phyloP scores from a whole-genome alignment of 2,113 vertebrate genomes.

The Charina bottae region DNA sequence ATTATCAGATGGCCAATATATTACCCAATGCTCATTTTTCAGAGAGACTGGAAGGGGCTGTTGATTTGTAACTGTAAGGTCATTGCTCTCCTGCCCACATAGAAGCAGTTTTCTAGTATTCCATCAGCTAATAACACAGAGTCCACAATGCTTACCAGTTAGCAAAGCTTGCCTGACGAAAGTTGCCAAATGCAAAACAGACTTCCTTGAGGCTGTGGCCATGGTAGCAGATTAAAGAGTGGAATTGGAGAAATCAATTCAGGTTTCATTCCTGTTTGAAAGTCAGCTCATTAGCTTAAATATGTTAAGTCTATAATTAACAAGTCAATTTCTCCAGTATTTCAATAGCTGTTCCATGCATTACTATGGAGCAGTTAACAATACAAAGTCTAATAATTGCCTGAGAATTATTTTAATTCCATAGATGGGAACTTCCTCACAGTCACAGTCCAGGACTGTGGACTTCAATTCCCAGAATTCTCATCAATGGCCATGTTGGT shows the following conservation, averaged over 20 bases:
- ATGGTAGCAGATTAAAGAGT: constrained; percentile 20
- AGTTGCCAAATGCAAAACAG: neutral
- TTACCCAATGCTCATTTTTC: neutral
- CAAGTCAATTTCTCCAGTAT: neutral
- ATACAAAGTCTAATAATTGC: neutral
- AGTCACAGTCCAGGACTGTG: neutral
- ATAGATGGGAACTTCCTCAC: neutral
- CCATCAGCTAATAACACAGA: fast-evolving
- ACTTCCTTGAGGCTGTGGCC: neutral
- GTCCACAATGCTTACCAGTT: constrained; percentile 51
- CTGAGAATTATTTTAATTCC: neutral
- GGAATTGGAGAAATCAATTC: neutral
- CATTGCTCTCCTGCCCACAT: neutral
- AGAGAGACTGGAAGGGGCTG: neutral
- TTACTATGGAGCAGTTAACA: neutral
- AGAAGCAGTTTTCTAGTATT: neutral
- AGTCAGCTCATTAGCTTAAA: neutral
- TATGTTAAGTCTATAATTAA: neutral
- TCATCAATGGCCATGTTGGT: neutral
- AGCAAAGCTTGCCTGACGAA: neutral
- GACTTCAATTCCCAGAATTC: neutral
- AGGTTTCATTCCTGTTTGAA: neutral
- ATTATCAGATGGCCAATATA: neutral
- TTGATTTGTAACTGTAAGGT: neutral
- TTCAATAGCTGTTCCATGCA: neutral